Base-by-base conservation (phyloP, 2,113 vertebrate species). In the human region DNA sequence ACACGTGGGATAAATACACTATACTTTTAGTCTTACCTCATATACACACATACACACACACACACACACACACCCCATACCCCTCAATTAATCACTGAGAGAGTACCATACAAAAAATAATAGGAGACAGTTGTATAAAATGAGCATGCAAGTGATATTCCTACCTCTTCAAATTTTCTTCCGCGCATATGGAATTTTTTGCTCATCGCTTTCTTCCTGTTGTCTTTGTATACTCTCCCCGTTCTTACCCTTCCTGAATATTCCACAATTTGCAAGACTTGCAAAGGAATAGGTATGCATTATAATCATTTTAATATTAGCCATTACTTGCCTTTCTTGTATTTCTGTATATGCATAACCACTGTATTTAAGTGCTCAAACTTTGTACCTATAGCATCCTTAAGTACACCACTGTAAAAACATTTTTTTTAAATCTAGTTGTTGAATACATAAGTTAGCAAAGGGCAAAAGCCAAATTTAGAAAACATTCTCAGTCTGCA, bases 271-370 rank as follows among this genome's bases (percentile, higher is more conserved):
- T 43, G 18, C 14, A 83, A 72, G 10, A 57, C 14, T n/a, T 96
- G 17, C 22, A 80, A 86, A 66, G 45, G 20, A 14, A 43, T 43
- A 66, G 8, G 72, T 17, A 5, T 68, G 8, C 35, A n/a, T 52
- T 72, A n/a, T 50, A 73, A 72, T 78, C 25, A 45, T 18, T 64
- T 50, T 90, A 16, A 23, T 88, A 64, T 85, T 78, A 89, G 25
- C 6, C 43, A 84, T 16, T 35, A 84, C 8, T 43, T 75, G 5
- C 5, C n/a, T 57, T 81, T 57, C 16, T 32, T 59, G n/a, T 20
- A 55, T 85, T 48, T 84, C 9, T 40, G 5, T 43, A 11, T 25
- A 40, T 12, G 43, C 14, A 6, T 43, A 72, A 35, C 12, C 13
- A 2, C 18, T 70, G 2, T 80, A 25, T 61, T 66, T 66, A 87